A percentile compares a stretch with the other conserved stretches of the same genome.
Conservation (phyloP, 2,888 invertebrate genomes). For the Orchesella flavescens region DNA sequence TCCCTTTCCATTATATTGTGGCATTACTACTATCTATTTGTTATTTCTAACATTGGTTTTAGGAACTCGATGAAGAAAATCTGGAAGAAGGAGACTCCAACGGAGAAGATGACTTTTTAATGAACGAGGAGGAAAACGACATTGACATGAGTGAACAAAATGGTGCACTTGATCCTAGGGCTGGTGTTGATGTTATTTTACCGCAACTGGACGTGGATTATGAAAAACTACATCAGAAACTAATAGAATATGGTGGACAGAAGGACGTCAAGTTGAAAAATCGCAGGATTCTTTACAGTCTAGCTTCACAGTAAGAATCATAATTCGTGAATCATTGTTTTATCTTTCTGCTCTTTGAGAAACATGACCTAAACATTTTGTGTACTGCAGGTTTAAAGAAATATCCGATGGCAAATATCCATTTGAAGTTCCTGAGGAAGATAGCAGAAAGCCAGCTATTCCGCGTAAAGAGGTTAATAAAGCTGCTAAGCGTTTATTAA, state of each 20-base stretch:
- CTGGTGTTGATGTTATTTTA: constrained; percentile 84
- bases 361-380: too few relatives aligned
- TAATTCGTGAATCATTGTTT: constrained; percentile 22
- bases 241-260: constrained; percentile 74
- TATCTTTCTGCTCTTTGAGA: too few relatives aligned
- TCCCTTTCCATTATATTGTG: too few relatives aligned
- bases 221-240: constrained; percentile 76
- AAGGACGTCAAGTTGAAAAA: constrained; percentile 71
- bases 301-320: constrained; percentile 66
- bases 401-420: constrained; percentile 81
- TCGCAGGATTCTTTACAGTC: constrained; percentile 75
- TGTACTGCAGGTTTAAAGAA: constrained; percentile 78
- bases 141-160: constrained; percentile 64
- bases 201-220: constrained; percentile 82
- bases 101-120: constrained; percentile 65
- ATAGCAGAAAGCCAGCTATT: constrained; percentile 57
- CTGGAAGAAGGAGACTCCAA: constrained; percentile 71
- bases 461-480: constrained; percentile 59
- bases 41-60: constrained; percentile 58
- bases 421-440: constrained; percentile 75
- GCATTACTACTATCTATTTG: background rate
- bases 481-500: constrained; percentile 63
- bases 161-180: constrained; percentile 82
- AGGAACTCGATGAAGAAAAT: constrained; percentile 74
- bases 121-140: constrained; percentile 70